Evolutionary conservation across 2,888 invertebrate species (phyloP).

Genomic region (Limnephilus auricula): DNA sequence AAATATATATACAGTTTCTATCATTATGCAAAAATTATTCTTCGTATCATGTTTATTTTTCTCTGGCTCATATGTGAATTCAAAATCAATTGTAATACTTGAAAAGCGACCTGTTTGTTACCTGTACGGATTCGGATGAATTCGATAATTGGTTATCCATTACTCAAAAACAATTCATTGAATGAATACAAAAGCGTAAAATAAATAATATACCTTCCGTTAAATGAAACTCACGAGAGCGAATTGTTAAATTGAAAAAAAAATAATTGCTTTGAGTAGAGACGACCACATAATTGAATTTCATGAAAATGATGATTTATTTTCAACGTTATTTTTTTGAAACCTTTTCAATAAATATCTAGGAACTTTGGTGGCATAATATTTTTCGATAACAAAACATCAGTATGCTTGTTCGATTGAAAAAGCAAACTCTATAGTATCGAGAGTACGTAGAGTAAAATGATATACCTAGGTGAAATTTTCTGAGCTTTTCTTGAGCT

Average conservation of each 20-base stretch:
- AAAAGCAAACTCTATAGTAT: not conserved
- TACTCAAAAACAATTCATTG: not conserved
- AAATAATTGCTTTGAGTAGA: not conserved
- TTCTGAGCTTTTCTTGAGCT: no score
- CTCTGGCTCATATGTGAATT: not conserved
- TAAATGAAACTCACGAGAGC: not conserved
- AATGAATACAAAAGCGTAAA: not conserved
- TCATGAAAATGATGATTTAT: not conserved
- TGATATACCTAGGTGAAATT: no score
- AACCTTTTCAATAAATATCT: not conserved
- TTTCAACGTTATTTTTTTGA: not conserved
- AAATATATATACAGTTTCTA: no score
- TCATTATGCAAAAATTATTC: no score
- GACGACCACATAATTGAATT: not conserved
- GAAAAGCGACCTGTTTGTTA: not conserved
- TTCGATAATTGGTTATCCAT: not conserved
- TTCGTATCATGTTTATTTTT: no score
- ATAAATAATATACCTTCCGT: not conserved
- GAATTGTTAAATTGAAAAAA: not conserved
- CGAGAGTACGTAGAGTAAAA: no score
- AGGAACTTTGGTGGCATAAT: not conserved
- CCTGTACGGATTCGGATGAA: not conserved
- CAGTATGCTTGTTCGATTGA: not conserved
- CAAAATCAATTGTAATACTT: not conserved
- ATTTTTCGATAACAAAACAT: not conserved